These are phyloP conservation scores for Gonatopus flavifemur DNA, from an alignment of 1,140 invertebrate species.

Conservation along the genomic window DNA sequence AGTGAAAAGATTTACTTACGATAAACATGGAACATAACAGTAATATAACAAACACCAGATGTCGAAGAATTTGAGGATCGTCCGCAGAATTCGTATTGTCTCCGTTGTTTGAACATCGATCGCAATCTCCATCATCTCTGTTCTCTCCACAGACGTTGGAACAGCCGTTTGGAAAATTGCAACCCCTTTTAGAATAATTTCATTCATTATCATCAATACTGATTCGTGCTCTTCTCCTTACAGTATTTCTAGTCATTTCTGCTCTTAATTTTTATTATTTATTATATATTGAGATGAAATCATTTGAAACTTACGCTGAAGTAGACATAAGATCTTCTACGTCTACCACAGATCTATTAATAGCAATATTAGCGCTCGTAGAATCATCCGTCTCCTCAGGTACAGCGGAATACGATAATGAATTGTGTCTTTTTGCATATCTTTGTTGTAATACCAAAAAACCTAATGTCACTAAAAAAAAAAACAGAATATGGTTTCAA, in stretches of 20 bases:
- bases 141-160: constrained; percentile 24
- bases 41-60: constrained; percentile 81
- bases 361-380: constrained; percentile 31
- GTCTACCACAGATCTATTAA: constrained; percentile 61
- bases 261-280: constrained; percentile 9
- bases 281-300: constrained; percentile 1
- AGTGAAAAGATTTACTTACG: constrained; percentile 58
- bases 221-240: not conserved
- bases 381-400: constrained; percentile 33
- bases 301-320: too few relatives aligned
- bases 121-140: constrained; percentile 38
- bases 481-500: not conserved
- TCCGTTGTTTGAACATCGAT: constrained; percentile 25
- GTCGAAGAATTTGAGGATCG: constrained; percentile 75
- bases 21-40: constrained; percentile 86
- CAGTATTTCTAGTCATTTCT: too few relatives aligned
- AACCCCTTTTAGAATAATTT: constrained; percentile 25
- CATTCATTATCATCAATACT: not conserved
- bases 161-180: constrained; percentile 43
- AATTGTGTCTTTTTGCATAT: constrained; percentile 56
- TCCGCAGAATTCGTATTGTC: constrained; percentile 40
- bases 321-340: constrained; percentile 71
- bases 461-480: constrained; percentile 66
- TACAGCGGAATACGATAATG: constrained; percentile 46
- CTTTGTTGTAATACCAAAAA: constrained; percentile 76